These are phyloP conservation scores for Limonius californicus DNA, from an alignment of 1,140 invertebrate genomes.

Conservation along the genomic window DNA sequence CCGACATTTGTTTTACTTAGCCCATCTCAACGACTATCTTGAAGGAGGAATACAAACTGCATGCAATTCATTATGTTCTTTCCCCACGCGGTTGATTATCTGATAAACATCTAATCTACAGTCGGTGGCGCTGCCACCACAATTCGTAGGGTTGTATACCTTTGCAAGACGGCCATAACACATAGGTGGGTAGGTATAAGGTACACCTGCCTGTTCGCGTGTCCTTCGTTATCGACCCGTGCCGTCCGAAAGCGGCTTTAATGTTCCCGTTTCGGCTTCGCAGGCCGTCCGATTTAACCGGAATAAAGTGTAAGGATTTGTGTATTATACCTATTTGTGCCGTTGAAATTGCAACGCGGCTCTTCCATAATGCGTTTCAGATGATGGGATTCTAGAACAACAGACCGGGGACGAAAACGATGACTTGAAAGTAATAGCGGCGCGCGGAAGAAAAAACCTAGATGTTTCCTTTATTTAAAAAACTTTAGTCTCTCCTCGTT, in stretches of 20 bases:
- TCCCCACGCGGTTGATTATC: not conserved
- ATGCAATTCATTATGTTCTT: slow-evolving; percentile 13
- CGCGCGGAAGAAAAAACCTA: no score
- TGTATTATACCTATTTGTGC: not conserved
- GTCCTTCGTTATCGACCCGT: not conserved
- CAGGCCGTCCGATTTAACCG: not conserved
- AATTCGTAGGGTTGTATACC: not conserved
- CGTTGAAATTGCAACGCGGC: slow-evolving; percentile 7
- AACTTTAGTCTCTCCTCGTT: no score
- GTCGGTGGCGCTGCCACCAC: not conserved
- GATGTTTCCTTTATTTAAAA: no score
- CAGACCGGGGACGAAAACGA: no score
- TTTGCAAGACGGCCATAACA: no score
- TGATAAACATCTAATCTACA: slow-evolving; percentile 3
- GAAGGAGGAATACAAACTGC: slow-evolving; percentile 4
- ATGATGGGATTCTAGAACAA: slow-evolving; percentile 17
- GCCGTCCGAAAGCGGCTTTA: not conserved
- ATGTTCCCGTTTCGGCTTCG: slow-evolving; percentile 5
- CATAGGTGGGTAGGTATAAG: not conserved
- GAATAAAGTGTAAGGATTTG: slow-evolving; percentile 8
- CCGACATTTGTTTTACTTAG: slow-evolving; percentile 12
- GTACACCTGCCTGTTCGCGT: slow-evolving; percentile 2
- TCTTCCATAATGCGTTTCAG: slow-evolving; percentile 18
- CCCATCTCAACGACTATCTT: not conserved
- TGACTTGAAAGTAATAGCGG: no score